These are phyloP conservation scores for Hipposideros larvatus DNA, from an alignment of 2,797 vertebrate genomes.

Conservation along the genomic window DNA sequence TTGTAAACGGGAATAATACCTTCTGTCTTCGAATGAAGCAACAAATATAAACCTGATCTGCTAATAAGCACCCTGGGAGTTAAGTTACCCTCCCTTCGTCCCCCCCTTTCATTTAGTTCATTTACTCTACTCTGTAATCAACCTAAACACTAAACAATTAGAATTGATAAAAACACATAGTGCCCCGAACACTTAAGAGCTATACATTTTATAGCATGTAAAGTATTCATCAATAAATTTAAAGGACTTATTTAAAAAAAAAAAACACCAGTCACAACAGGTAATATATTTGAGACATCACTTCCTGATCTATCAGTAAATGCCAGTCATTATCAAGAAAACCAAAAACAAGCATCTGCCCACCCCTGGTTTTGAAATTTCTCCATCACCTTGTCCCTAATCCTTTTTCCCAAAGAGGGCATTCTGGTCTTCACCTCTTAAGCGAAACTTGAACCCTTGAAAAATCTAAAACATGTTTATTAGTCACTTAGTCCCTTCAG, in stretches of 20 bases:
- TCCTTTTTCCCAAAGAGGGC: conserved; percentile 5
- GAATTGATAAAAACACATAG: background rate
- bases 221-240: conserved; percentile 43
- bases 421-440: conserved; percentile 21
- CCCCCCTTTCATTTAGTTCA: background rate
- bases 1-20: background rate
- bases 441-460: background rate
- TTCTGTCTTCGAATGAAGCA: background rate
- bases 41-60: background rate
- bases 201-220: background rate
- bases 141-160: conserved; percentile 43
- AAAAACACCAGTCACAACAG: conserved; percentile 1
- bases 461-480: background rate
- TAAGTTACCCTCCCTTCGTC: background rate
- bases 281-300: background rate
- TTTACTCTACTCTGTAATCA: background rate
- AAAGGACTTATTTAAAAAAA: conserved; percentile 38
- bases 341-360: background rate
- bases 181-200: background rate
- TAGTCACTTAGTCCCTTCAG: background rate
- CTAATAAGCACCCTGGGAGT: background rate
- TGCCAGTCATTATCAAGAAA: background rate
- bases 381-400: background rate
- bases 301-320: conserved; percentile 16
- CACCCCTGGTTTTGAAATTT: conserved; percentile 30